Conservation (phyloP, 2,888 invertebrate genomes). For the Caenorhabditis wallacei region DNA sequence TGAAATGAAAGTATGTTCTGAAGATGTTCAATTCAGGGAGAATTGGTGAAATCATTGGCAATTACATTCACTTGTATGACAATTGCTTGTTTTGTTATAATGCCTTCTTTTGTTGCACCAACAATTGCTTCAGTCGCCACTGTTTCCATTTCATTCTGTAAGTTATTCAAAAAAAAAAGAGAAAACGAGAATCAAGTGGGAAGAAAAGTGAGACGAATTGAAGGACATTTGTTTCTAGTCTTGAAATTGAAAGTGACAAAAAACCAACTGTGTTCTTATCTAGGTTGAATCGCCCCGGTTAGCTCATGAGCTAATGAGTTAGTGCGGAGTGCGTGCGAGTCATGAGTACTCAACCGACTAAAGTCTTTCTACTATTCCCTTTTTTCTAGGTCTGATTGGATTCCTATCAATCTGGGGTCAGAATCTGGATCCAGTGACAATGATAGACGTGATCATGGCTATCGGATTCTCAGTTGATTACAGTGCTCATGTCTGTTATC, state of each 20-base stretch:
- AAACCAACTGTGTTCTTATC: neutral
- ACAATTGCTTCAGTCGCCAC: constrained; percentile 76
- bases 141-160: constrained; percentile 78
- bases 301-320: constrained; percentile 82
- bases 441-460: constrained; percentile 80
- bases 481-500: constrained; percentile 94
- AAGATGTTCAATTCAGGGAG: constrained; percentile 61
- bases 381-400: constrained; percentile 77
- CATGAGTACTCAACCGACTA: too few relatives aligned
- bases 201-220: neutral
- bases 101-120: constrained; percentile 76
- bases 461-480: constrained; percentile 97
- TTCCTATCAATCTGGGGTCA: constrained; percentile 78
- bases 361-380: too few relatives aligned
- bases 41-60: constrained; percentile 78
- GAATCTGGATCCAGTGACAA: constrained; percentile 79
- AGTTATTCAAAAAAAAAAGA: constrained; percentile 35
- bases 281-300: constrained; percentile 73
- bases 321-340: too few relatives aligned
- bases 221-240: neutral
- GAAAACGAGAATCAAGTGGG: neutral
- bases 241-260: neutral
- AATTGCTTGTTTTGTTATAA: constrained; percentile 78
- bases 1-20: constrained; percentile 16
- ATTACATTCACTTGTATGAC: constrained; percentile 80